Conservation (phyloP, 2,797 vertebrate genomes). For the Buceros bicornis region DNA sequence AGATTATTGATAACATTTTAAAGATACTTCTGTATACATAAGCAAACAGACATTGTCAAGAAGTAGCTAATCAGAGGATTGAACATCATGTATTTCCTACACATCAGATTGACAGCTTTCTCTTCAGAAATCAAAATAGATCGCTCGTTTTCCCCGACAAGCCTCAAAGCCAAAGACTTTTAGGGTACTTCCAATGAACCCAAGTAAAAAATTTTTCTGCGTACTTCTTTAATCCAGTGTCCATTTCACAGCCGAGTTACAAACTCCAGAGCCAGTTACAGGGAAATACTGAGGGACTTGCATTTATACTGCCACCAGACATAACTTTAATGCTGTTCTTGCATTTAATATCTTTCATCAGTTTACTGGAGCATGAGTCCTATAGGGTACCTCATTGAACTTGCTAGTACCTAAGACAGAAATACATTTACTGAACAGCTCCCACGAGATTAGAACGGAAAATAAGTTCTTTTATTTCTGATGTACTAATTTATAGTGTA, state of each 20-base stretch:
- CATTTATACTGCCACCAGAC: not conserved
- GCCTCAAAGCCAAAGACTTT: not conserved
- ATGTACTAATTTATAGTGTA: slow-evolving; percentile 46
- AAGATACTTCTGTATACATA: not conserved
- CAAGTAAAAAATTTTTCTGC: not conserved
- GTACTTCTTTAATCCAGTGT: not conserved
- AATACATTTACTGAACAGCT: slow-evolving; percentile 48
- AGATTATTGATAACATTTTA: not conserved
- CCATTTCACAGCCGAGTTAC: slow-evolving; percentile 20
- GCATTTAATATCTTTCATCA: slow-evolving; percentile 21
- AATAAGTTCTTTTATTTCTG: slow-evolving; percentile 51
- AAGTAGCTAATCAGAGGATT: not conserved
- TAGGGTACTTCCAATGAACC: not conserved
- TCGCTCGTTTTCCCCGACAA: accelerated
- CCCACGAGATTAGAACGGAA: slow-evolving; percentile 27
- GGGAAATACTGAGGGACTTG: not conserved
- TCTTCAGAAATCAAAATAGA: not conserved
- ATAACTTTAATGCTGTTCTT: slow-evolving; percentile 29
- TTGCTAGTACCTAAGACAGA: not conserved
- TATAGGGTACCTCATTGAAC: slow-evolving; percentile 14
- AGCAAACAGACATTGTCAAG: not conserved
- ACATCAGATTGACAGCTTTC: not conserved
- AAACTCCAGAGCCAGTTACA: not conserved
- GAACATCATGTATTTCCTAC: accelerated
- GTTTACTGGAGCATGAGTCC: slow-evolving; percentile 12